Percentiles rank a stretch among this genome's conserved stretches.
phyloP scores from a whole-genome alignment of 1,140 invertebrate genomes.

The Drosophila funebris region DNA sequence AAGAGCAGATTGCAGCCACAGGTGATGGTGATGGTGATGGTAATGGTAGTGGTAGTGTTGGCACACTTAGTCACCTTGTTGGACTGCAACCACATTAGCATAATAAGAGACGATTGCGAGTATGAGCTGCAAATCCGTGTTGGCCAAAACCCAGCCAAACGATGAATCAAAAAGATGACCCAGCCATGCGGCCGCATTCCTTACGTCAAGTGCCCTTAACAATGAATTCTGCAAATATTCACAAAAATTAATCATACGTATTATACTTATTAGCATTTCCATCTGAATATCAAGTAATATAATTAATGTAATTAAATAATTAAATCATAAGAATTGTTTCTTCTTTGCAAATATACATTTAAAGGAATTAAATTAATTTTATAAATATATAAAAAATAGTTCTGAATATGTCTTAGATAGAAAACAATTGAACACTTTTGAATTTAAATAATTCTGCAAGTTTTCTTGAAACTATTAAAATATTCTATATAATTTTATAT shows the following conservation, averaged over 20 bases:
- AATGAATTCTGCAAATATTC: background rate
- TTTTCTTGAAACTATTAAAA: no score
- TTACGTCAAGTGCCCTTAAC: background rate
- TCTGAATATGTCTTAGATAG: no score
- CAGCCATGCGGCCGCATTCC: background rate
- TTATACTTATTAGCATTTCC: background rate
- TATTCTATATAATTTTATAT: no score
- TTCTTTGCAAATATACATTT: no score
- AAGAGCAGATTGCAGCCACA: background rate
- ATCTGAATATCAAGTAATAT: no score
- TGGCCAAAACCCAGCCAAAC: constrained; percentile 2
- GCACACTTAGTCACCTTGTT: constrained; percentile 16
- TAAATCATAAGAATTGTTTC: no score
- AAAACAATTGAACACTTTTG: no score
- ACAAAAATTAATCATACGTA: background rate
- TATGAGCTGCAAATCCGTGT: background rate
- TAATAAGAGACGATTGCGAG: background rate
- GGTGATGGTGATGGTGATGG: no score
- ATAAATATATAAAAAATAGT: no score
- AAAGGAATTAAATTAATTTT: no score
- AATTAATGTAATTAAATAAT: no score
- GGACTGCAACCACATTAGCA: constrained; percentile 11
- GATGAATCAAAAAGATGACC: constrained; percentile 19
- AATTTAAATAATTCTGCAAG: no score
- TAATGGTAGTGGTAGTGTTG: background rate